phyloP scores from a whole-genome alignment of 2,888 invertebrate species.

The Cheilosia scutellata region DNA sequence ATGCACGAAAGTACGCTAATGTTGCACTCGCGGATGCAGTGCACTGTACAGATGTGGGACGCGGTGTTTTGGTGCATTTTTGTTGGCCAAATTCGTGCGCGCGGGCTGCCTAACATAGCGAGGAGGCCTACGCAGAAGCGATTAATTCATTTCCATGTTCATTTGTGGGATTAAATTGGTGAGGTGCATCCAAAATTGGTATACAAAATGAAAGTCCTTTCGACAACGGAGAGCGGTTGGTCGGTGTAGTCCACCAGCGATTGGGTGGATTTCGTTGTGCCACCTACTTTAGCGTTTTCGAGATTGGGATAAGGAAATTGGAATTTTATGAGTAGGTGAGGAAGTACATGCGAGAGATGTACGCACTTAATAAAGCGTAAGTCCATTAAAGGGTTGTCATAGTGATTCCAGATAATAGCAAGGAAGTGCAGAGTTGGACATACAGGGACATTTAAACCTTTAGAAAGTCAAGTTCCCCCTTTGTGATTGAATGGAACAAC shows the following conservation, averaged over 20 bases:
- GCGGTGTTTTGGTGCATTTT: constrained; percentile 24
- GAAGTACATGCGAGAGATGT: not conserved
- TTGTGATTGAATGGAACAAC: no score
- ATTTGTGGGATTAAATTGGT: constrained; percentile 70
- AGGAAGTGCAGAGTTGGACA: not conserved
- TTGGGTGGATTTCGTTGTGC: constrained; percentile 47
- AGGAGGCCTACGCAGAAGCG: constrained; percentile 63
- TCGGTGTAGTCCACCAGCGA: constrained; percentile 18
- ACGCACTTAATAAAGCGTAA: not conserved
- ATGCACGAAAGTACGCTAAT: constrained; percentile 35
- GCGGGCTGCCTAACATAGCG: constrained; percentile 44
- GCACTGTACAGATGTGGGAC: constrained; percentile 39
- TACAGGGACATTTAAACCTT: no score
- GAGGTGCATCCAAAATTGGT: constrained; percentile 62
- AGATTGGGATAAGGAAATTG: constrained; percentile 64
- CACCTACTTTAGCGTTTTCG: constrained; percentile 5
- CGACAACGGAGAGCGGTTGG: constrained; percentile 4
- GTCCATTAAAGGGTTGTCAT: constrained; percentile 19
- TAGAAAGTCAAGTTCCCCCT: no score
- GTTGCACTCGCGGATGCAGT: constrained; percentile 26
- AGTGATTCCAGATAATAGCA: not conserved
- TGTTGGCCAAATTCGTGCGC: constrained; percentile 68
- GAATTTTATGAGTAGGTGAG: constrained; percentile 51
- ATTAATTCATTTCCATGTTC: constrained; percentile 72
- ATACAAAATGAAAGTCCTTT: constrained; percentile 68